A percentile compares a stretch with the other conserved stretches of the same genome.
Conservation (phyloP, 2,888 invertebrate genomes). For the Pollenia angustigena region DNA sequence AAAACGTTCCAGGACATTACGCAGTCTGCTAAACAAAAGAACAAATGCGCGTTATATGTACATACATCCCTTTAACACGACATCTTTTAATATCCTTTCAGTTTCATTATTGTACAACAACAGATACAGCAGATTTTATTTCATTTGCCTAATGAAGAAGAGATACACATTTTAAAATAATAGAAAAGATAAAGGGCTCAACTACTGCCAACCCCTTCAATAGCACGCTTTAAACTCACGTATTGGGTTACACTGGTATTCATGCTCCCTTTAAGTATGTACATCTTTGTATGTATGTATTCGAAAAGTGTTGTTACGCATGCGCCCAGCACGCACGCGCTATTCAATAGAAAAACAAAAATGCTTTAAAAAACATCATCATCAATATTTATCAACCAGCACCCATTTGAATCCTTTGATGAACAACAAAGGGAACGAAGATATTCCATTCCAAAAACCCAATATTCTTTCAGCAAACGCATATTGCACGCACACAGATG, state of each 20-base stretch:
- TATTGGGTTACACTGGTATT: conserved; percentile 54
- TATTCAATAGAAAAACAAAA: not conserved
- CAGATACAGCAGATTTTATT: conserved; percentile 18
- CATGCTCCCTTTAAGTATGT: not conserved
- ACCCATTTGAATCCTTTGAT: conserved; percentile 58
- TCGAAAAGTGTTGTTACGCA: conserved; percentile 49
- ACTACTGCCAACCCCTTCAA: conserved; percentile 39
- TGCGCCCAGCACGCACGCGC: conserved; percentile 70
- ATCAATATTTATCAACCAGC: conserved; percentile 50
- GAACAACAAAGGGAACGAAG: conserved; percentile 34
- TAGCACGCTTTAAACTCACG: conserved; percentile 69
- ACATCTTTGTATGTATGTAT: conserved; percentile 9
- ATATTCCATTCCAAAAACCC: conserved; percentile 41
- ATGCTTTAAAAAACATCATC: conserved; percentile 22
- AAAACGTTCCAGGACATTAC: conserved; percentile 53
- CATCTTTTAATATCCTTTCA: conserved; percentile 60
- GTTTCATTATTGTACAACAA: conserved; percentile 19
- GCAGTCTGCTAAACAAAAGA: conserved; percentile 45
- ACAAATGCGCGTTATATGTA: conserved; percentile 4
- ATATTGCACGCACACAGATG: not conserved
- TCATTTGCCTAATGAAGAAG: conserved; percentile 4
- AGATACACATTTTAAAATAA: conserved; percentile 56
- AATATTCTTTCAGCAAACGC: not conserved
- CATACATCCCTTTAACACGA: conserved; percentile 54
- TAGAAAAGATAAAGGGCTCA: conserved; percentile 40